These are phyloP conservation scores for Picus viridis DNA, from an alignment of 2,797 vertebrate species.

Conservation along the genomic window DNA sequence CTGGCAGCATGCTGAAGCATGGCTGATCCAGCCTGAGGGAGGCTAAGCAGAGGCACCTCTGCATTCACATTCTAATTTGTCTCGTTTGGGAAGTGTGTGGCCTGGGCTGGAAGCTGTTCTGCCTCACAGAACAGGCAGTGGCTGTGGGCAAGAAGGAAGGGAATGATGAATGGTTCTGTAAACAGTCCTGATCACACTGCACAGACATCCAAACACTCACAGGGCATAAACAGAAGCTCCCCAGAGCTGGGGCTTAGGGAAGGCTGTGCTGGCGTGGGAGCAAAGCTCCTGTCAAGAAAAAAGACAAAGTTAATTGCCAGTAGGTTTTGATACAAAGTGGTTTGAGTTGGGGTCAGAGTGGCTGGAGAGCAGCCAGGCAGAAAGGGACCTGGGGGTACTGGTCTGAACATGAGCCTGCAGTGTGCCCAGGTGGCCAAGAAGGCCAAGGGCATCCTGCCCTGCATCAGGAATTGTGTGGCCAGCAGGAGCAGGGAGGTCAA, in stretches of 20 bases:
- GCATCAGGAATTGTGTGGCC: no score
- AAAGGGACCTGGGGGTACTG: no score
- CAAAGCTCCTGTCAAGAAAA: background rate
- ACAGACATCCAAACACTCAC: background rate
- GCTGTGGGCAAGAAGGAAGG: constrained; percentile 20
- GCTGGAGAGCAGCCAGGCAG: no score
- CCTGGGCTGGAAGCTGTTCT: background rate
- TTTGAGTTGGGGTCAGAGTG: background rate
- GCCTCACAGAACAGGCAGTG: constrained; percentile 18
- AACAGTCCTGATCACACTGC: background rate
- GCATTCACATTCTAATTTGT: no score
- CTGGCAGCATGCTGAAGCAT: no score
- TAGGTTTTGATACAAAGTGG: rapidly evolving
- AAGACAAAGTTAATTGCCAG: background rate
- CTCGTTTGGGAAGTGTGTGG: no score
- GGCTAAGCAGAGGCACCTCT: no score
- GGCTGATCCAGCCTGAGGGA: no score
- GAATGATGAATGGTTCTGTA: constrained; percentile 49
- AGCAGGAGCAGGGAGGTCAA: no score
- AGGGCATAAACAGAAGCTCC: background rate
- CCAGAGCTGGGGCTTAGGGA: background rate
- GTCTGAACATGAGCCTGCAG: no score
- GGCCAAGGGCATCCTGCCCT: no score
- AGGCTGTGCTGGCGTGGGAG: background rate
- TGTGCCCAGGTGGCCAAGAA: no score